Evolutionary conservation across 2,797 vertebrate species (phyloP).

Genomic region (Lacerta viridis): DNA sequence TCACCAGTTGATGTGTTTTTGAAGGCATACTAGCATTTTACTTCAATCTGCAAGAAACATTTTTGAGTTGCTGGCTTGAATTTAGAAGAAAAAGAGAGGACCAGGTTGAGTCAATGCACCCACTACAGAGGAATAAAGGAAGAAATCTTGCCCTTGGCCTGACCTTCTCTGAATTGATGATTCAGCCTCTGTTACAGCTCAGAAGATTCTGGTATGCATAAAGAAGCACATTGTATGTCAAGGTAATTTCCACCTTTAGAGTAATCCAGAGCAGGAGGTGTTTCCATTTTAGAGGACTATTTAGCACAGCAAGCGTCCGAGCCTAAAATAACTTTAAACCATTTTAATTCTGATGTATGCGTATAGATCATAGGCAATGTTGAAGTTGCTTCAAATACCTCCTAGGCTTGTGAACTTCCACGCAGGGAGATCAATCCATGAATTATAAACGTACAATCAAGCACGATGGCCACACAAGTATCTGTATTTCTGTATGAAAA

Average conservation of each 20-base stretch:
- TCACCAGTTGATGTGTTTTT: neutral
- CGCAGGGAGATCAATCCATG: neutral
- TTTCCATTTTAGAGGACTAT: constrained; percentile 52
- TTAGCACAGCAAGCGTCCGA: constrained; percentile 27
- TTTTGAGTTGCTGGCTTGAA: neutral
- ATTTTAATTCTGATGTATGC: constrained; percentile 1
- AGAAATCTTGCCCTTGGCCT: neutral
- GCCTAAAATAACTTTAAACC: constrained; percentile 10
- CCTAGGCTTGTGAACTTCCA: neutral
- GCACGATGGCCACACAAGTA: neutral
- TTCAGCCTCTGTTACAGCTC: neutral
- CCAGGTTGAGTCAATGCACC: neutral
- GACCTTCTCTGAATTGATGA: neutral
- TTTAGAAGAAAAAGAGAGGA: neutral
- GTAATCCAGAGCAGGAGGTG: constrained; percentile 22
- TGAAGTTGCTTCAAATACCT: neutral
- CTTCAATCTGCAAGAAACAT: neutral
- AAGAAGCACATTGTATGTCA: neutral
- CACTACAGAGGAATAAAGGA: neutral
- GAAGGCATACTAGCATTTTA: neutral
- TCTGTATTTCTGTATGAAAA: neutral
- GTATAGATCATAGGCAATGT: neutral
- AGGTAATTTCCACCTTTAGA: constrained; percentile 39
- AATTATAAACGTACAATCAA: neutral
- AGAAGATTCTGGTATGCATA: constrained; percentile 41